Evolutionary conservation across 53 echinoderm and acorn worm genomes (phyloP).

Genomic region (Henricia sp.): DNA sequence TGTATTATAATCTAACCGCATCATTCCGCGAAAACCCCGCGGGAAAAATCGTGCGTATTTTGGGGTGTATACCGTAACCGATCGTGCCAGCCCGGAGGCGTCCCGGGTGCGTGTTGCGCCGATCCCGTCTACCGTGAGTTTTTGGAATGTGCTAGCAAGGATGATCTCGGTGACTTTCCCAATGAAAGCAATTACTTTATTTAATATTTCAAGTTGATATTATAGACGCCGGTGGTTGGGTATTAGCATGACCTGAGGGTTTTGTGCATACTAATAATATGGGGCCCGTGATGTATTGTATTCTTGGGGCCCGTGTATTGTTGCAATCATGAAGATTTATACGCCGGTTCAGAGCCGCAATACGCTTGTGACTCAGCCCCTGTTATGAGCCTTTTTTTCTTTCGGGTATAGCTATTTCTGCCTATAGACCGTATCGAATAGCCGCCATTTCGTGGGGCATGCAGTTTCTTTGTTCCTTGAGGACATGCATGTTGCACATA

Average conservation of each 20-base stretch:
- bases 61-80: constrained; percentile 48
- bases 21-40: constrained; percentile 4
- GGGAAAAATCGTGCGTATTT: constrained; percentile 55
- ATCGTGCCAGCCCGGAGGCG: constrained; percentile 45
- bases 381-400: neutral
- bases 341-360: constrained; percentile 3
- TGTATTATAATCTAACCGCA: constrained; percentile 6
- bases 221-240: constrained; percentile 14
- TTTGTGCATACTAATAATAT: constrained; percentile 30
- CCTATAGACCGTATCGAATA: too few relatives aligned
- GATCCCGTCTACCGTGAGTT: constrained; percentile 23
- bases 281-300: too few relatives aligned
- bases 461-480: too few relatives aligned
- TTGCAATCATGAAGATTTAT: constrained; percentile 48
- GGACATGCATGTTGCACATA: too few relatives aligned
- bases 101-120: constrained; percentile 51
- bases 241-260: constrained; percentile 27
- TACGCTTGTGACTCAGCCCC: constrained; percentile 48
- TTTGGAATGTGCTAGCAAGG: constrained; percentile 6
- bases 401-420: neutral
- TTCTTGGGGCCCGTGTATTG: constrained; percentile 31
- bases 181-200: constrained; percentile 62
- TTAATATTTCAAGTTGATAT: constrained; percentile 45
- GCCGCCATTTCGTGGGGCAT: too few relatives aligned
- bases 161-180: constrained; percentile 6